phyloP scores from a whole-genome alignment of 2,797 vertebrate genomes.

The Pristis pectinata region DNA sequence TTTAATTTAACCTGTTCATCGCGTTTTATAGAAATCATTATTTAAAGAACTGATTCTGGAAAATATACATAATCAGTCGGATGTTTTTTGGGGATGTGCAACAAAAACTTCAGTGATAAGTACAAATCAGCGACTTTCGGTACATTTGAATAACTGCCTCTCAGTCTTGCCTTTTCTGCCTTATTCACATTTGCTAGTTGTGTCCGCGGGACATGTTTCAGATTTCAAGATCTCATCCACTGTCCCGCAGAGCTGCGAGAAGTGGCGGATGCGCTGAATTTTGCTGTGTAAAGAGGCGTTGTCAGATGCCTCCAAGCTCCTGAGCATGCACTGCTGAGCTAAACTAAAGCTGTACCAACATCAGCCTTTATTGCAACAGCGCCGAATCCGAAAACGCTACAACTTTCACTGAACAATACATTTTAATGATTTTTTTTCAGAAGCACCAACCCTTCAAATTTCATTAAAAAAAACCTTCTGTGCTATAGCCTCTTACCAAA shows the following conservation, averaged over 20 bases:
- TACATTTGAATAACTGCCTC: neutral
- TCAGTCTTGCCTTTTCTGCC: neutral
- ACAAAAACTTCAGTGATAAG: too few relatives aligned
- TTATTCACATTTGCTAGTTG: neutral
- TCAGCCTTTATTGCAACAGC: neutral
- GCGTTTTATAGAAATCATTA: neutral
- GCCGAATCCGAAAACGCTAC: slow-evolving; percentile 18
- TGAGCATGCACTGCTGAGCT: neutral
- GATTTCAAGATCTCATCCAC: neutral
- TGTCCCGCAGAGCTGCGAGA: neutral
- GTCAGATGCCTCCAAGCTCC: neutral
- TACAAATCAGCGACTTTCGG: neutral
- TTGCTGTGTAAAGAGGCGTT: neutral
- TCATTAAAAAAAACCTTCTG: slow-evolving; percentile 1
- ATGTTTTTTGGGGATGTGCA: neutral
- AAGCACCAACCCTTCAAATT: slow-evolving; percentile 5
- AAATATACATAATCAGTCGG: neutral
- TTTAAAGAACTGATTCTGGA: neutral
- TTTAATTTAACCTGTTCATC: neutral
- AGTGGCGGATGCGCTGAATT: neutral
- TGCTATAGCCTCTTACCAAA: neutral
- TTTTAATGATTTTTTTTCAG: slow-evolving; percentile 28
- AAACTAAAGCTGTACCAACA: neutral
- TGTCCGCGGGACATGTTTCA: too few relatives aligned
- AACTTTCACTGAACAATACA: slow-evolving; percentile 15